Evolutionary conservation across 2,888 invertebrate genomes (phyloP).

Genomic region (Liposcelis brunnea): DNA sequence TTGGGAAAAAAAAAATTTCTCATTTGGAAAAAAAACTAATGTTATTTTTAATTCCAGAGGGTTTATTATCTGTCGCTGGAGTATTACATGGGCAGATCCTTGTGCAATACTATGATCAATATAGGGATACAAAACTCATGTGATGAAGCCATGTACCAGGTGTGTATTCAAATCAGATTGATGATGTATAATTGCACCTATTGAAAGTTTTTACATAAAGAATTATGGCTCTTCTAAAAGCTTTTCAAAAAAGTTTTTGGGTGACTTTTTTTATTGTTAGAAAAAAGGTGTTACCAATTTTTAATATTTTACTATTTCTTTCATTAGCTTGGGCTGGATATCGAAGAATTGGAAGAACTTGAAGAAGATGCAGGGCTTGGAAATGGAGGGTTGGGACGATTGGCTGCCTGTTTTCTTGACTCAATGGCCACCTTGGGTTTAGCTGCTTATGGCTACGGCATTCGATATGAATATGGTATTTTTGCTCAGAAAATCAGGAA

Average conservation of each 20-base stretch:
- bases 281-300: neutral
- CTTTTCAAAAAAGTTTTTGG: too few species aligned
- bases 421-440: slow-evolving; percentile 96
- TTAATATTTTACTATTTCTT: neutral
- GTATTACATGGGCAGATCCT: slow-evolving; percentile 97
- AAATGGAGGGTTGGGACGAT: slow-evolving; percentile 91
- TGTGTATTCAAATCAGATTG: too few species aligned
- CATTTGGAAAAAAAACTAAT: too few species aligned
- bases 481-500: slow-evolving; percentile 92
- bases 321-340: slow-evolving; percentile 71
- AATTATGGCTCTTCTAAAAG: too few species aligned
- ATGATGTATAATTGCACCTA: too few species aligned
- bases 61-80: slow-evolving; percentile 98
- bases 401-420: slow-evolving; percentile 97
- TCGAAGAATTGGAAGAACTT: slow-evolving; percentile 92
- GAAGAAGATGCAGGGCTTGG: slow-evolving; percentile 98
- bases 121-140: slow-evolving; percentile 93
- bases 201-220: too few species aligned
- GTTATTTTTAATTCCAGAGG: slow-evolving; percentile 46
- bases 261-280: too few species aligned
- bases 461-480: slow-evolving; percentile 98
- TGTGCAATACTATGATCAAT: slow-evolving; percentile 99
- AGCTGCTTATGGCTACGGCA: slow-evolving; percentile 97
- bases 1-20: too few species aligned
- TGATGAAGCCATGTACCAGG: slow-evolving; percentile 96